Base-by-base conservation (phyloP, 2,797 vertebrate genomes). In the Capromys pilorides region DNA sequence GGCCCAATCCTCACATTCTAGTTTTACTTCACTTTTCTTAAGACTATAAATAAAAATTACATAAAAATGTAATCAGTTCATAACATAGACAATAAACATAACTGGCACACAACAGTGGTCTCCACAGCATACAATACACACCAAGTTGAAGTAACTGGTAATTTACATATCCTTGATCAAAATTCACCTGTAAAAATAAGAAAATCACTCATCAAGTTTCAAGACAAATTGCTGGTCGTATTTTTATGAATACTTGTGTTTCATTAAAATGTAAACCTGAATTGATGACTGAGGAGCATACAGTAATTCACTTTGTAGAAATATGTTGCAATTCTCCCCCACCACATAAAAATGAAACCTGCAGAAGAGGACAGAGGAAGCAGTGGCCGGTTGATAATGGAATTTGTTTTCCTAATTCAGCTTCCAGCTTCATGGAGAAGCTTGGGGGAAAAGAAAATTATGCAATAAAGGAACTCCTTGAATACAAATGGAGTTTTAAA, bases 401-500 rank as follows among this genome's bases (percentile, higher is more conserved):
- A 82, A 36, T 87, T 93, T 71, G 24, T 71, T 7, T 79, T 51
- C 45, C 51, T 75, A 90, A 78, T 75, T 82, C 85, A 69, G 91
- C n/a, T 57, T 93, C 31, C 6, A 77, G 67, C 36, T 88, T 88
- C 28, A 67, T n/a, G n/a, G 73, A 73, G 57, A 61, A 57, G 49
- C 19, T 69, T 66, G 49, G 77, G 45, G 51, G 66, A 2, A 84
- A 80, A 86, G 41, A 57, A 86, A 75, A 94, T 10, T 90, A 10
- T 21, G 21, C 49, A 57, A 69, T 11, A 85, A 28, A 91, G 24
- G 10, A 91, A 81, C 28, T 66, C 5, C 19, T 51, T 79, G 28
- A 82, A 90, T 90, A 90, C 78, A 95, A 97, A 57, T 0, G 3
- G 24, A 51, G 0, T 71, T 89, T 94, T 22, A 91, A 82, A 80